phyloP scores from a whole-genome alignment of 2,797 vertebrate genomes.

The Spondyliosoma cantharus region DNA sequence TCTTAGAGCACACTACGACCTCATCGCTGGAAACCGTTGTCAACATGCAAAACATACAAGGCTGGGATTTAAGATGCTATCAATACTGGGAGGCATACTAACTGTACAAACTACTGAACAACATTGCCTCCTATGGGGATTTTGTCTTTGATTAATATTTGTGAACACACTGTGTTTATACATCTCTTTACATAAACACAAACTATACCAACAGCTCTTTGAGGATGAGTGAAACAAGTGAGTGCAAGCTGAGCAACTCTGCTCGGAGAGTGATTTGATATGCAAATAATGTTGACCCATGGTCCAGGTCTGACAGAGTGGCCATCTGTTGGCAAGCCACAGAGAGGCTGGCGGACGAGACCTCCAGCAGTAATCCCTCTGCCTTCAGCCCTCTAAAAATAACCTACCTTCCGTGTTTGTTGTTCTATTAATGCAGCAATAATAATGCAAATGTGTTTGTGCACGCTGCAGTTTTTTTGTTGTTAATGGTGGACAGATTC shows the following conservation, averaged over 20 bases:
- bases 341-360: slow-evolving; percentile 59
- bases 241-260: slow-evolving; percentile 63
- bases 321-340: slow-evolving; percentile 78
- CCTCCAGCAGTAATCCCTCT: slow-evolving; percentile 59
- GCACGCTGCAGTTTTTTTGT: slow-evolving; percentile 4
- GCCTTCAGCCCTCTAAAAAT: slow-evolving; percentile 63
- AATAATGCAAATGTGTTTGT: slow-evolving; percentile 23
- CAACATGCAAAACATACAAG: slow-evolving; percentile 9
- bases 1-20: neutral
- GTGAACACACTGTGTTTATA: neutral
- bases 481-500: neutral
- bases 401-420: slow-evolving; percentile 37
- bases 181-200: slow-evolving; percentile 3
- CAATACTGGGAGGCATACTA: neutral
- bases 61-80: neutral
- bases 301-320: slow-evolving; percentile 70
- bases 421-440: slow-evolving; percentile 29
- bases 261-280: slow-evolving; percentile 71
- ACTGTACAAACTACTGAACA: neutral
- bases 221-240: slow-evolving; percentile 58
- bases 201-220: slow-evolving; percentile 16
- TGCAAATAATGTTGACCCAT: slow-evolving; percentile 78
- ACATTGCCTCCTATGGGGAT: neutral
- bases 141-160: slow-evolving; percentile 8
- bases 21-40: slow-evolving; percentile 13